Percentiles rank a stretch among this genome's conserved stretches.
phyloP scores from a whole-genome alignment of 2,113 vertebrate species.

The Anhinga rufa region DNA sequence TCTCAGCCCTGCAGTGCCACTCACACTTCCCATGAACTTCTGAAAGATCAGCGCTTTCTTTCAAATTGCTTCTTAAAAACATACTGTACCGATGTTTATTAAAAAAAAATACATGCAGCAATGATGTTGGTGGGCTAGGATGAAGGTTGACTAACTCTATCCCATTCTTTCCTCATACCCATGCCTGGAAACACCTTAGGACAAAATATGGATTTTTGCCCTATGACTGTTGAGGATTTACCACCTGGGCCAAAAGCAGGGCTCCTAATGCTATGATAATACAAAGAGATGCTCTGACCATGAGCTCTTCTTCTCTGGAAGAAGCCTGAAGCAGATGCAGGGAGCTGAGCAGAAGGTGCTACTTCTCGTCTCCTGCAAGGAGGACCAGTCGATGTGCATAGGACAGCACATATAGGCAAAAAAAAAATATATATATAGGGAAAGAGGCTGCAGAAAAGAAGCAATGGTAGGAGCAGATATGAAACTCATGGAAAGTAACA shows the following conservation, averaged over 20 bases:
- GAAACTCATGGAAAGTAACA: neutral
- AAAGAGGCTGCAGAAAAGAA: neutral
- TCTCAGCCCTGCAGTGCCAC: neutral
- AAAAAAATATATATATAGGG: neutral
- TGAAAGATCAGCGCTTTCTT: neutral
- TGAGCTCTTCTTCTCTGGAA: neutral
- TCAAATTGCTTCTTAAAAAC: neutral
- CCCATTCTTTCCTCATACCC: neutral
- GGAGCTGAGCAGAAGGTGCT: neutral
- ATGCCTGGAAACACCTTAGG: neutral
- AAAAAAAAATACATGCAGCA: neutral
- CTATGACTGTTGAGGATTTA: neutral
- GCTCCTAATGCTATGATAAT: neutral
- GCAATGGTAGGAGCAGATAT: neutral
- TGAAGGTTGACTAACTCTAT: neutral
- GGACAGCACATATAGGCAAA: neutral
- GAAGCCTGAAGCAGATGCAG: neutral
- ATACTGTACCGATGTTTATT: neutral
- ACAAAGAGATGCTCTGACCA: neutral
- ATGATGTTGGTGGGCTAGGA: neutral
- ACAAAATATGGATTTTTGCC: neutral
- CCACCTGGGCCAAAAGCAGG: neutral
- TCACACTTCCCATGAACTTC: neutral
- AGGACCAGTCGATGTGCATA: rapidly evolving
- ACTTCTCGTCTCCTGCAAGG: neutral